Percentiles rank a stretch among this genome's conserved stretches.
Evolutionary conservation across 1,140 invertebrate genomes (phyloP).

Genomic region (Musca vetustissima): DNA sequence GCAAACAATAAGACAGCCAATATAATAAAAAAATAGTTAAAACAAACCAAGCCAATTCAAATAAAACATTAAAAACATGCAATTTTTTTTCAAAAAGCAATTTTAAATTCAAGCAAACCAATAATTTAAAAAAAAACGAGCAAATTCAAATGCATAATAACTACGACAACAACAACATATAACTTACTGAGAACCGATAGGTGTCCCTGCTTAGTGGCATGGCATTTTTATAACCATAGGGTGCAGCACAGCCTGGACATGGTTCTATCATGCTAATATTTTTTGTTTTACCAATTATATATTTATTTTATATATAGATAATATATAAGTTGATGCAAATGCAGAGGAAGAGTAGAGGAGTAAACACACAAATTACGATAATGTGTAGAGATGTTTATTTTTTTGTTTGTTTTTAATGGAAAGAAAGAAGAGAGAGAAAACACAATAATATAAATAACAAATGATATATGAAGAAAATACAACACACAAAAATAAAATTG

Average conservation of each 20-base stretch:
- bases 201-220: slow-evolving; percentile 62
- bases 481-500: too few species aligned
- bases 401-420: slow-evolving; percentile 13
- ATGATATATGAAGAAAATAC: background rate
- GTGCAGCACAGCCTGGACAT: slow-evolving; percentile 59
- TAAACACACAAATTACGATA: background rate
- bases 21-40: too few species aligned
- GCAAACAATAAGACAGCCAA: too few species aligned
- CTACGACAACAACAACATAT: slow-evolving; percentile 16
- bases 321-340: background rate
- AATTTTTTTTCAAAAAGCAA: too few species aligned
- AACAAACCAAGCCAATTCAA: too few species aligned
- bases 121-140: background rate
- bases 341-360: background rate
- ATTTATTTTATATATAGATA: too few species aligned
- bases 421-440: slow-evolving; percentile 26
- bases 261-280: slow-evolving; percentile 54
- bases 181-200: slow-evolving; percentile 60
- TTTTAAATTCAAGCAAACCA: too few species aligned
- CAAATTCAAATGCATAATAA: slow-evolving; percentile 5
- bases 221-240: slow-evolving; percentile 69
- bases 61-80: too few species aligned
- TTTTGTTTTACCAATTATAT: slow-evolving; percentile 34
- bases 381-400: background rate
- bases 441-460: slow-evolving; percentile 3